A percentile compares a stretch with the other conserved stretches of the same genome.
Conservation (phyloP, 1,140 invertebrate genomes). For the Tetragonula clypearis region DNA sequence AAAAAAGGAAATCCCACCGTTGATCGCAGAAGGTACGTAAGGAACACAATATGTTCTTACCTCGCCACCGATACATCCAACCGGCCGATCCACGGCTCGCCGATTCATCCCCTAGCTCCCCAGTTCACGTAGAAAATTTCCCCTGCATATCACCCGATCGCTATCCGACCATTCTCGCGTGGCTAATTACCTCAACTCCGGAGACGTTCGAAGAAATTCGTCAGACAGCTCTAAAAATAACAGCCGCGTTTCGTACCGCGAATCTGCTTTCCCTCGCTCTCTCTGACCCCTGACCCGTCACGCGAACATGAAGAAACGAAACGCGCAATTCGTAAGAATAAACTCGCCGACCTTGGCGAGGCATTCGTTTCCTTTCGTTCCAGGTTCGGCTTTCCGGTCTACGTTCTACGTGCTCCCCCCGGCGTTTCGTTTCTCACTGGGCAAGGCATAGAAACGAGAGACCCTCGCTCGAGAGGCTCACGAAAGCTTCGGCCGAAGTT, state of each 20-base stretch:
- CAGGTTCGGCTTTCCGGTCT: background rate
- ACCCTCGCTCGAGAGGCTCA: background rate
- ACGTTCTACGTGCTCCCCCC: background rate
- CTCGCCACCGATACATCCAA: background rate
- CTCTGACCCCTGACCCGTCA: conserved; percentile 28
- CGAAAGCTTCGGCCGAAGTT: background rate
- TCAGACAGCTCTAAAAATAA: conserved; percentile 9
- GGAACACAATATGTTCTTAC: too few species aligned
- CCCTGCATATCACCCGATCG: background rate
- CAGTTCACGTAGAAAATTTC: background rate
- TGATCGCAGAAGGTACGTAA: too few species aligned
- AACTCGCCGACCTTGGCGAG: conserved; percentile 5
- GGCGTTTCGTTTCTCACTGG: background rate
- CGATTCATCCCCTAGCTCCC: background rate
- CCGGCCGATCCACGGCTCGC: background rate
- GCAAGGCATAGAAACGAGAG: too few species aligned
- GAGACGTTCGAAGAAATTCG: background rate
- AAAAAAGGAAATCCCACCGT: too few species aligned
- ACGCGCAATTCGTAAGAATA: conserved; percentile 25
- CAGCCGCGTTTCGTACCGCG: background rate
- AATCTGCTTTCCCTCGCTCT: background rate
- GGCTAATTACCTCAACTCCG: conserved; percentile 9
- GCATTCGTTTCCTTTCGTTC: background rate
- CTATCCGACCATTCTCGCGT: background rate
- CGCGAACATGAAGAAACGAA: conserved; percentile 39